Evolutionary conservation across 2,888 invertebrate genomes (phyloP).

Genomic region (Volucella zonaria): DNA sequence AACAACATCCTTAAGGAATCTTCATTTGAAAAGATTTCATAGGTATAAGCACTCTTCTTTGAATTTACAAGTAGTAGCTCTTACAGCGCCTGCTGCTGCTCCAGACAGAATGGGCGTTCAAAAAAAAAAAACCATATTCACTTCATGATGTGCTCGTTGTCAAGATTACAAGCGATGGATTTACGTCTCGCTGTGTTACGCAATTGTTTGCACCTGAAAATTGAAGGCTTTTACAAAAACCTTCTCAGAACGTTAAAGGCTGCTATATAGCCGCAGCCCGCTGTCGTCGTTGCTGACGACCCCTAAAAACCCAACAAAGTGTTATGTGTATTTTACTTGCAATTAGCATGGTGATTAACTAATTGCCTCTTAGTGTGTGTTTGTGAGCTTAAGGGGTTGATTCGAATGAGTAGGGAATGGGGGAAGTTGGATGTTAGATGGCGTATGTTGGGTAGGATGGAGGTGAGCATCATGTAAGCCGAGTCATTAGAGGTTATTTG

Average conservation of each 20-base stretch:
- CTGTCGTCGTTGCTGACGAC: neutral
- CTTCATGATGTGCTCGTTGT: conserved; percentile 15
- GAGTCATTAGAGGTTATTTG: neutral
- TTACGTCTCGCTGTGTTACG: conserved; percentile 25
- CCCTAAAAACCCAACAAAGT: neutral
- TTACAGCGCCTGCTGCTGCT: too few relatives aligned
- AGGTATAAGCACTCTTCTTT: too few relatives aligned
- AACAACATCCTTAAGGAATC: too few relatives aligned
- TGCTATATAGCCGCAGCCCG: too few relatives aligned
- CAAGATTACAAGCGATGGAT: conserved; percentile 27
- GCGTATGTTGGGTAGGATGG: neutral
- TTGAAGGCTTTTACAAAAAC: conserved; percentile 9
- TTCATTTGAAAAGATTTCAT: too few relatives aligned
- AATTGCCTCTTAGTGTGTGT: conserved; percentile 20
- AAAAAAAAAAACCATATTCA: neutral
- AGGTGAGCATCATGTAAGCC: neutral
- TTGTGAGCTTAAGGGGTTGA: too few relatives aligned
- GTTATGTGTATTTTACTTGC: conserved; percentile 3
- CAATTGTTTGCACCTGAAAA: conserved; percentile 30
- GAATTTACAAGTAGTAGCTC: too few relatives aligned
- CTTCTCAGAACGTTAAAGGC: neutral
- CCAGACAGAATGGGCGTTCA: conserved; percentile 5
- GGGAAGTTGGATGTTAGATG: neutral
- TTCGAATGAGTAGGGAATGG: neutral
- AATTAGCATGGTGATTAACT: conserved; percentile 24